Evolutionary conservation across 2,797 vertebrate species (phyloP).

Genomic region (Carapus acus): DNA sequence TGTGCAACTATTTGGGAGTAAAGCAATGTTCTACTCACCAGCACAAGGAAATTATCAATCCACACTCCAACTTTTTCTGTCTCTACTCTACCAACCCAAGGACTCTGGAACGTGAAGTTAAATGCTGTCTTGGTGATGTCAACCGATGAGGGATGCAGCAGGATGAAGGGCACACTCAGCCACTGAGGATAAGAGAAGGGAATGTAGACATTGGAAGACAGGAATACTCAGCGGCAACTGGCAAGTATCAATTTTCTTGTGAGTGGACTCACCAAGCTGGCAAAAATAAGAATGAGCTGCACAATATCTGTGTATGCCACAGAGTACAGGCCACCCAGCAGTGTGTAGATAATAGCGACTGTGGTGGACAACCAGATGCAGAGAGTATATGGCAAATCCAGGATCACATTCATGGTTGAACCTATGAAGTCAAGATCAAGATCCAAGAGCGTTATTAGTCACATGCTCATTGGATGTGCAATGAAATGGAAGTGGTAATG

Average conservation of each 20-base stretch:
- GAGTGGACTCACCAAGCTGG: constrained; percentile 70
- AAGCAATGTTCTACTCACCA: constrained; percentile 43
- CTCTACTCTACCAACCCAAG: constrained; percentile 71
- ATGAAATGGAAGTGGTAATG: too few species aligned
- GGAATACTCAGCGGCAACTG: too few species aligned
- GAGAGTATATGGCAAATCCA: constrained; percentile 62
- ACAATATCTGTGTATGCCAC: constrained; percentile 67
- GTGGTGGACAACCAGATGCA: constrained; percentile 69
- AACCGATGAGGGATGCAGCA: constrained; percentile 59
- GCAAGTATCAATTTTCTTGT: background rate
- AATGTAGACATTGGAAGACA: background rate
- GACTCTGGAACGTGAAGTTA: constrained; percentile 60
- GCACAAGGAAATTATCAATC: constrained; percentile 63
- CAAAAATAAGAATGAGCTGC: constrained; percentile 69
- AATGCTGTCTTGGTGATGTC: constrained; percentile 68
- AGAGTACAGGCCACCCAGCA: constrained; percentile 75
- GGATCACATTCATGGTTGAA: constrained; percentile 69
- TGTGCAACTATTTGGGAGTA: too few species aligned
- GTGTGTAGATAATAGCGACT: constrained; percentile 70
- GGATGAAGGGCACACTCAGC: constrained; percentile 69
- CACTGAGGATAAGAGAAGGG: constrained; percentile 36
- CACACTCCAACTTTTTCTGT: constrained; percentile 56
- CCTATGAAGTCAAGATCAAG: constrained; percentile 54
- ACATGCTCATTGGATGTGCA: too few species aligned
- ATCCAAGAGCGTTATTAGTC: too few species aligned